Evolutionary conservation across 2,888 invertebrate genomes (phyloP), one percentile per base, ranked within the genome.

Genomic region (Scrobipalpa atriplicella): DNA sequence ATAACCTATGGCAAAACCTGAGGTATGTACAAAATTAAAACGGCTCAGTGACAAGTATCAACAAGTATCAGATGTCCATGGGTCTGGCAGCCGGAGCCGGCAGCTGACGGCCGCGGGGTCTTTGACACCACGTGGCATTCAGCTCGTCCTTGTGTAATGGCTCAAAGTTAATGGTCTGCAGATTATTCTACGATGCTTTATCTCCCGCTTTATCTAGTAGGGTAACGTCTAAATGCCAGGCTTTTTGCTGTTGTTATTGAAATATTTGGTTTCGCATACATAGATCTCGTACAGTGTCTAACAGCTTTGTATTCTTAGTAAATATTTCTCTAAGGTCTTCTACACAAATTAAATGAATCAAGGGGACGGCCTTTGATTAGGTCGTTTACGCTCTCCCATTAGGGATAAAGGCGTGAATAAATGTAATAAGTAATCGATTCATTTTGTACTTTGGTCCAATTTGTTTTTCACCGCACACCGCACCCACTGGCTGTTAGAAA

Each of bases 41-140:
- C 19, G 19, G 9, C 54, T 13, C 13, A 13, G 19, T 29, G 29
- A 56, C 54, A 56, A 56, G 54, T 56, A 56, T 13, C 21, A 29
- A 56, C 54, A 19, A 11, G 21, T 56, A 19, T 10, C 19, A 19
- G 21, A 10, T 52, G 21, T 5, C n/a, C n/a, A 16, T 13, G 9
- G 41, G 41, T 41, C 41, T 8, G 41, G 13, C 13, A 41, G 47
- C 21, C n/a, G 47, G 47, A n/a, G n/a, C 47, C 47, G 47, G 47
- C 47, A 47, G 47, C 47, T 47, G 47, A n/a, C 47, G 16, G n/a
- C 21, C 54, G 10, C 9, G 21, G 62, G 62, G 62, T 62, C 62
- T 47, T 62, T 62, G 62, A 62, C 62, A 13, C 47, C 16, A 6
- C 21, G 43, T 21, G 62, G 43, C 62, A 62, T 62, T 62, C 62